Evolutionary conservation across 2,797 vertebrate genomes (phyloP).

Genomic region (Schizopygopsis malacanthus): DNA sequence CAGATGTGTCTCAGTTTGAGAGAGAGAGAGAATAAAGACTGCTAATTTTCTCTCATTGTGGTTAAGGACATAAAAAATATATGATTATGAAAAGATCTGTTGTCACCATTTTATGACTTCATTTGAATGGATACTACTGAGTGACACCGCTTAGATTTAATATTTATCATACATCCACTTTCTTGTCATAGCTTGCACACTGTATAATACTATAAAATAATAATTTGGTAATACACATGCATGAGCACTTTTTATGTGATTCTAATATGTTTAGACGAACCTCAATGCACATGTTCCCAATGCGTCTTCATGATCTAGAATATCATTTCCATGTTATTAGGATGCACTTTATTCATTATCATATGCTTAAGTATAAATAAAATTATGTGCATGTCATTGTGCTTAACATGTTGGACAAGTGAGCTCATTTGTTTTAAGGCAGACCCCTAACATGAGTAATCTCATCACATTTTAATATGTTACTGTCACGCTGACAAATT

Average conservation of each 20-base stretch:
- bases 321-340: conserved; percentile 54
- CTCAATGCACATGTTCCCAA: conserved; percentile 40
- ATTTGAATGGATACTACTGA: background rate
- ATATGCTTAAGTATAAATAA: conserved; percentile 58
- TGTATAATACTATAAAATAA: background rate
- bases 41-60: conserved; percentile 21
- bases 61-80: background rate
- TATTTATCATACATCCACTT: background rate
- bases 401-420: conserved; percentile 50
- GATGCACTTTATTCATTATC: conserved; percentile 52
- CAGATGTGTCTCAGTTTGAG: conserved; percentile 50
- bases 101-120: background rate
- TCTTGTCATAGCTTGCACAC: background rate
- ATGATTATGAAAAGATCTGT: conserved; percentile 15
- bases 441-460: conserved; percentile 45
- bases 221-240: background rate
- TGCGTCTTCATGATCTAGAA: conserved; percentile 22
- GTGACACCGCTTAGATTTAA: background rate
- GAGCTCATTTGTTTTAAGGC: conserved; percentile 54
- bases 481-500: conserved; percentile 56
- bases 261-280: conserved; percentile 24
- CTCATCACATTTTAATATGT: conserved; percentile 57
- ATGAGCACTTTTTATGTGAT: background rate
- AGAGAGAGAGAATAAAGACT: conserved; percentile 46
- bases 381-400: conserved; percentile 50